phyloP scores from a whole-genome alignment of 2,113 vertebrate species.

The Petaurus breviceps region DNA sequence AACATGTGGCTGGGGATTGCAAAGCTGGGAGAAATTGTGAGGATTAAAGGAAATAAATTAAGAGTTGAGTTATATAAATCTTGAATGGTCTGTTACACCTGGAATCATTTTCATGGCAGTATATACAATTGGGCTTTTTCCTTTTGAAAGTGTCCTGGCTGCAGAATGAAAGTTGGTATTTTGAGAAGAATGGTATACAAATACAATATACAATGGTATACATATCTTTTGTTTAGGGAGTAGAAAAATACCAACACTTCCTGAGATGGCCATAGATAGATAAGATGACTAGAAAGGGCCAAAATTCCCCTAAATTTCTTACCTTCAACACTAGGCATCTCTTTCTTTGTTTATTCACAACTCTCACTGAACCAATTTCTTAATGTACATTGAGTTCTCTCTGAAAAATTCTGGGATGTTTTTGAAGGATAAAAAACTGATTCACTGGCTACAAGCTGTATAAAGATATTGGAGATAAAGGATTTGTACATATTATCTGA shows the following conservation, averaged over 20 bases:
- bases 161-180: conserved; percentile 56
- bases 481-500: background rate
- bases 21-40: conserved; percentile 62
- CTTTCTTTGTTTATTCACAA: conserved; percentile 9
- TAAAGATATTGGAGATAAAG: background rate
- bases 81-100: conserved; percentile 61
- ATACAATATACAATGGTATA: conserved; percentile 11
- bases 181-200: conserved; percentile 54
- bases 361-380: background rate
- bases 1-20: conserved; percentile 62
- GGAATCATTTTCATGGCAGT: conserved; percentile 71
- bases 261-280: conserved; percentile 48
- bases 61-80: conserved; percentile 73
- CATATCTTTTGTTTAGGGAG: conserved; percentile 48
- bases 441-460: conserved; percentile 13
- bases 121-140: conserved; percentile 59
- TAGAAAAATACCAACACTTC: conserved; percentile 5
- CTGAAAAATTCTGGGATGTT: conserved; percentile 20
- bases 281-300: conserved; percentile 1
- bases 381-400: background rate
- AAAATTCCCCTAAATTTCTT: background rate
- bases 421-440: background rate
- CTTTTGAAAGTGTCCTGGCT: conserved; percentile 55
- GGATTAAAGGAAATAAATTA: conserved; percentile 74
- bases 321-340: conserved; percentile 16